Percentiles rank a stretch among this genome's conserved stretches.
phyloP scores from a whole-genome alignment of 2,888 invertebrate species.

The Dione juno region DNA sequence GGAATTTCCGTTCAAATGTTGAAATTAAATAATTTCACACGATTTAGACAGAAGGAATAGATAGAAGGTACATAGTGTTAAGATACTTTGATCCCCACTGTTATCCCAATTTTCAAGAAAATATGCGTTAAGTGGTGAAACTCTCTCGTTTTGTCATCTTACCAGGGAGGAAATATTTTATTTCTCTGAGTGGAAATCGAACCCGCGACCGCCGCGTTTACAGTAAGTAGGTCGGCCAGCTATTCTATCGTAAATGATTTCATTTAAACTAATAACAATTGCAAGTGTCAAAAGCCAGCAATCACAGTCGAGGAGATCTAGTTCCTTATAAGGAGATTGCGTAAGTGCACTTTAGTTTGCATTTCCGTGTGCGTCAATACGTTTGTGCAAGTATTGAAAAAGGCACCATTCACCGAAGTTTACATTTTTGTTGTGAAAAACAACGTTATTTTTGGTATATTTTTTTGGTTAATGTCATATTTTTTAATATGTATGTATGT shows the following conservation, averaged over 20 bases:
- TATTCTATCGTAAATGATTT: neutral
- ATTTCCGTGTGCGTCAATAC: conserved; percentile 36
- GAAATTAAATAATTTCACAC: too few species aligned
- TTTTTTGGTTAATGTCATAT: neutral
- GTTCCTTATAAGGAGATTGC: conserved; percentile 29
- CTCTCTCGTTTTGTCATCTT: too few species aligned
- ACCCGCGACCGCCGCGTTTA: too few species aligned
- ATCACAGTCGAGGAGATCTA: conserved; percentile 24
- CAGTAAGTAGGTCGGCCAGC: too few species aligned
- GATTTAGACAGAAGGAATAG: too few species aligned
- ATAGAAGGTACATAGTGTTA: too few species aligned
- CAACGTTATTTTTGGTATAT: neutral
- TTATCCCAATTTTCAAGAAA: too few species aligned
- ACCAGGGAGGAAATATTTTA: too few species aligned
- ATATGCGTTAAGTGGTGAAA: too few species aligned
- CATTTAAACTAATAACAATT: conserved; percentile 1
- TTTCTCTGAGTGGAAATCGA: too few species aligned
- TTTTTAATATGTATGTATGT: neutral
- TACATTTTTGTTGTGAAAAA: conserved; percentile 3
- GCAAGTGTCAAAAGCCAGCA: conserved; percentile 14
- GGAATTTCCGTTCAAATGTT: too few species aligned
- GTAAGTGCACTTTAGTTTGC: conserved; percentile 29
- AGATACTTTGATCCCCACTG: too few species aligned
- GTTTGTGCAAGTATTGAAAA: conserved; percentile 17
- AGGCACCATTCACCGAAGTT: conserved; percentile 10